Conservation (phyloP, 2,797 vertebrate species). For the Chiloscyllium punctatum region DNA sequence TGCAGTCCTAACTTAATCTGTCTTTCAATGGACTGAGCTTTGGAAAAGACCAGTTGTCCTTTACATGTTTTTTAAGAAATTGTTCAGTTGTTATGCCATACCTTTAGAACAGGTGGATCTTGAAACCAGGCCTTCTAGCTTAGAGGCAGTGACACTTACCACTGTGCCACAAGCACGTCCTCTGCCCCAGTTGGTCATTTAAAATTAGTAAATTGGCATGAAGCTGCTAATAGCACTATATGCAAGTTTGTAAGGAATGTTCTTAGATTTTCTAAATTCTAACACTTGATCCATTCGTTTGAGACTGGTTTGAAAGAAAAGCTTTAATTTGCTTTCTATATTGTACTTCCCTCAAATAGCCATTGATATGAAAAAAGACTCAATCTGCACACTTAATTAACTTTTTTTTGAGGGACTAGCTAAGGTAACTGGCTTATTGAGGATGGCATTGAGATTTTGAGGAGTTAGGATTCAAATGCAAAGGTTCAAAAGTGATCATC, state of each 20-base stretch:
- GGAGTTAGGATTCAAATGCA: too few species aligned
- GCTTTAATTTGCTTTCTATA: neutral
- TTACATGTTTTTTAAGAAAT: too few species aligned
- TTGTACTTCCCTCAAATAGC: neutral
- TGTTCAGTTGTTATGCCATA: too few species aligned
- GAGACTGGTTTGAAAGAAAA: neutral
- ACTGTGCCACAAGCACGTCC: too few species aligned
- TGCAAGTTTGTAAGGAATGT: neutral
- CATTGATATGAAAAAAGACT: neutral
- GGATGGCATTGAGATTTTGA: neutral
- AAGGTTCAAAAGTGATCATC: too few species aligned
- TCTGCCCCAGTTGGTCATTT: neutral
- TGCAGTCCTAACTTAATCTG: neutral
- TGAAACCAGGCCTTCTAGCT: too few species aligned
- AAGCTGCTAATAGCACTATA: neutral
- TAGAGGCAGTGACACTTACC: too few species aligned
- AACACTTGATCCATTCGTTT: neutral
- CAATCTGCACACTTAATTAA: neutral
- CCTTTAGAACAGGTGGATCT: too few species aligned
- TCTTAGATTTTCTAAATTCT: neutral
- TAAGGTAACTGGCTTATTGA: neutral
- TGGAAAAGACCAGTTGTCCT: neutral
- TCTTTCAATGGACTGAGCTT: neutral
- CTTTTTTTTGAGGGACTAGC: neutral
- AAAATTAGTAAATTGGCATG: neutral